Evolutionary conservation across 2,113 vertebrate genomes (phyloP), one percentile per base, ranked within the genome.

Genomic region (Vimba vimba): DNA sequence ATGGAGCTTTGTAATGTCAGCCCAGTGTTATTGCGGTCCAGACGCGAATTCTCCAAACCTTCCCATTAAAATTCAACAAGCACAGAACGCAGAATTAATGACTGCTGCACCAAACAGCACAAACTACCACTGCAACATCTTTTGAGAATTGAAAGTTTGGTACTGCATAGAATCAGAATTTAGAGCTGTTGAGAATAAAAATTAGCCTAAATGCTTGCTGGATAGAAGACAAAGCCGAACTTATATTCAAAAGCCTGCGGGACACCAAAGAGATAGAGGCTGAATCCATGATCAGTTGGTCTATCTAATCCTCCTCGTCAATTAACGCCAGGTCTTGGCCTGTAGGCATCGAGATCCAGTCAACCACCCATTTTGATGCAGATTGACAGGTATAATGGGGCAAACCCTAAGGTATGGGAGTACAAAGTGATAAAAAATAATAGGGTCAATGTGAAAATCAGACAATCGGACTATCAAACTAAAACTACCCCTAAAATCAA

Each of bases 291-390:
- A 91, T 91, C 89, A 88, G 79, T 88, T 83, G 71, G 80, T 82
- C 81, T 88, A 52, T 85, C 82, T 84, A 80, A 88, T 91, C 86
- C 84, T 84, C 55, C 80, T 85, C 83, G 82, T 86, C 88, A 87
- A 78, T 90, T 83, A 83, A 74, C 21, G 33, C 57, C 62, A 45
- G 66, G 79, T 66, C 30, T 55, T 85, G 76, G 85, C 78, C 75
- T 50, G 10, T 43, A 75, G 82, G 75, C 86, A 76, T 76, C 25
- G 19, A 85, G 64, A 76, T 66, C 73, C 47, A 12, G 36, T 78
- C 74, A 75, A 75, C 52, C 82, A 57, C 68, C 75, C 84, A 60
- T 83, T 82, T 85, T 43, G 50, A 45, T 83, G 84, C 64, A 66
- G 73, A 83, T 83, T 82, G 75, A 45, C 71, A 52, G 66, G 76